phyloP scores from a whole-genome alignment of 2,888 invertebrate genomes.

The Ophraella communa region DNA sequence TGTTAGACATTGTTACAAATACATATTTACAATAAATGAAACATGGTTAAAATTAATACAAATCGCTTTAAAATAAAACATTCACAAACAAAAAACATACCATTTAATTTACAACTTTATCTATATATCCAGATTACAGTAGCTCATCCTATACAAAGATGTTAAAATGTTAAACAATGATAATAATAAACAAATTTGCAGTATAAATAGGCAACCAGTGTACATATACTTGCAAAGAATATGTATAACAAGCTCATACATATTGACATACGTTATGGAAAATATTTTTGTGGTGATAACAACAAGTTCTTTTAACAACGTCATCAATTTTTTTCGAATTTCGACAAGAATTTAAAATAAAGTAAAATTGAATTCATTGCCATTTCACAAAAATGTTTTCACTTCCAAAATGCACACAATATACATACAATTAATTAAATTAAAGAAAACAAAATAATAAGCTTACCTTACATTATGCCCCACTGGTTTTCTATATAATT shows the following conservation, averaged over 20 bases:
- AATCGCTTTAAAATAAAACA: neutral
- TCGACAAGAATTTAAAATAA: no score
- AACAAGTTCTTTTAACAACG: no score
- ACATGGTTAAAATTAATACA: no score
- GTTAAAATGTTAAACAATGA: conserved; percentile 11
- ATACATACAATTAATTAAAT: conserved; percentile 14
- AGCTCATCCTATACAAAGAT: conserved; percentile 47
- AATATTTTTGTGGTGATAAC: neutral
- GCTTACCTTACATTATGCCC: conserved; percentile 82
- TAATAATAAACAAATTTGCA: conserved; percentile 31
- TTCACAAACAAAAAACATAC: conserved; percentile 8
- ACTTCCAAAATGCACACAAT: conserved; percentile 10
- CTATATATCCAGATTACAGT: conserved; percentile 46
- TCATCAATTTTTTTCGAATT: no score
- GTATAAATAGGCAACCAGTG: conserved; percentile 51
- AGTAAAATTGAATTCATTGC: neutral
- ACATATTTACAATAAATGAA: no score
- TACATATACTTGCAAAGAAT: conserved; percentile 50
- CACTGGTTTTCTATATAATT: conserved; percentile 89
- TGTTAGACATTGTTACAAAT: no score
- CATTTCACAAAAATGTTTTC: conserved; percentile 19
- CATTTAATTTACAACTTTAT: conserved; percentile 9
- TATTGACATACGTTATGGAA: neutral
- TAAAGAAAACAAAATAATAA: conserved; percentile 7
- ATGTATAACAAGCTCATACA: conserved; percentile 22